These are phyloP conservation scores for Cichladusa arquata DNA, from an alignment of 2,113 vertebrate genomes.

Conservation along the genomic window DNA sequence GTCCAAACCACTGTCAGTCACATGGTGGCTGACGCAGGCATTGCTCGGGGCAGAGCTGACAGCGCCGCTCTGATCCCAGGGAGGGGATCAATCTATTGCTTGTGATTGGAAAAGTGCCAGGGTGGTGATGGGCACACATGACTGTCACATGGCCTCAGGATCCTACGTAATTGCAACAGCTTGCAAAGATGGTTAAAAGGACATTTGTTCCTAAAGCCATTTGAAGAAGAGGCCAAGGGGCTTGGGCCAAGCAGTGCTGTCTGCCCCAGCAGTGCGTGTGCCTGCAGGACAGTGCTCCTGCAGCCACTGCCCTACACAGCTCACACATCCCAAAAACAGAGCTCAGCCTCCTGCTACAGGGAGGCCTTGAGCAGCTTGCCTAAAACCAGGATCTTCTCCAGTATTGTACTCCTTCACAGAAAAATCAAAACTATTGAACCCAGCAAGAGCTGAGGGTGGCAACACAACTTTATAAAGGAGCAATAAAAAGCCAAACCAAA, in stretches of 20 bases:
- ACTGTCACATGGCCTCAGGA: background rate
- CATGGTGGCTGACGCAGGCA: background rate
- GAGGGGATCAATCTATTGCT: background rate
- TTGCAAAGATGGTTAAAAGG: background rate
- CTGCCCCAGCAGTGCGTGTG: rapidly evolving
- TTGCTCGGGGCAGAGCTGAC: background rate
- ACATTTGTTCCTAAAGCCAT: background rate
- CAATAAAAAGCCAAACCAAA: background rate
- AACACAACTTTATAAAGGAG: background rate
- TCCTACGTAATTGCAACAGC: background rate
- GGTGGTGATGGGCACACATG: background rate
- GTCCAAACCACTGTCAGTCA: background rate
- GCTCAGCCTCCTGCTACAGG: background rate
- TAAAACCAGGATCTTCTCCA: background rate
- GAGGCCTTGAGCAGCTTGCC: background rate
- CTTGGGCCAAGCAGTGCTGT: background rate
- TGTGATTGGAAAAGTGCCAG: background rate
- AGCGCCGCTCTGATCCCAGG: rapidly evolving
- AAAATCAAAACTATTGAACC: background rate
- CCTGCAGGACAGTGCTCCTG: rapidly evolving
- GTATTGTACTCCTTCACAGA: background rate
- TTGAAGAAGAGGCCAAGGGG: background rate
- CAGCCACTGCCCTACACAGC: background rate
- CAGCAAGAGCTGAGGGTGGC: background rate
- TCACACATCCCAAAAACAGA: background rate